phyloP scores from a whole-genome alignment of 2,113 vertebrate species.

The Tupaia chinensis region DNA sequence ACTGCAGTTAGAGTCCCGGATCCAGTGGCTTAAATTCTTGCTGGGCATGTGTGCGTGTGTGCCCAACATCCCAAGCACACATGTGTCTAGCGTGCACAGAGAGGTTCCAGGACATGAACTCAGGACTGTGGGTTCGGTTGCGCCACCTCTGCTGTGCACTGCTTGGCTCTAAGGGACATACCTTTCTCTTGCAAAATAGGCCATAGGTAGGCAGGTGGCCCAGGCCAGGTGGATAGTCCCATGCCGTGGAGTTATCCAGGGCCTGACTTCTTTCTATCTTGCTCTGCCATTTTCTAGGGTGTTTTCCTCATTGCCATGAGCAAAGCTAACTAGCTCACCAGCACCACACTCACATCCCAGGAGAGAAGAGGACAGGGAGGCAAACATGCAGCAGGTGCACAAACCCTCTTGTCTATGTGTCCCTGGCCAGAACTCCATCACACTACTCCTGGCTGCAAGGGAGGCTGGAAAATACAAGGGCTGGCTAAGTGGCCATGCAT shows the following conservation, averaged over 20 bases:
- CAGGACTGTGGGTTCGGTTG: too few relatives aligned
- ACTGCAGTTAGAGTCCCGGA: too few relatives aligned
- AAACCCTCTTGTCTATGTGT: not conserved
- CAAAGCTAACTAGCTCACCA: not conserved
- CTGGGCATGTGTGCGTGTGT: too few relatives aligned
- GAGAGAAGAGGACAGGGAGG: not conserved
- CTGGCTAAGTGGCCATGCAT: not conserved
- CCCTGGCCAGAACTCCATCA: not conserved
- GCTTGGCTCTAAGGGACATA: not conserved
- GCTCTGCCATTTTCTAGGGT: not conserved
- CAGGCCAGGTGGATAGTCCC: not conserved
- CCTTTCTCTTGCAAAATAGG: not conserved
- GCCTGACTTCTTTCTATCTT: not conserved
- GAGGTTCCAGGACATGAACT: too few relatives aligned
- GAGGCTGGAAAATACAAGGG: not conserved
- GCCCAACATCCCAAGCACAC: too few relatives aligned
- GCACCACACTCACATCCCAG: not conserved
- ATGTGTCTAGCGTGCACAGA: too few relatives aligned
- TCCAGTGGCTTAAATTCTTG: too few relatives aligned
- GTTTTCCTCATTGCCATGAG: not conserved
- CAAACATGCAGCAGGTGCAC: not conserved
- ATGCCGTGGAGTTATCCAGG: not conserved
- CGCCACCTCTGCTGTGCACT: too few relatives aligned
- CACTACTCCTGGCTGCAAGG: not conserved
- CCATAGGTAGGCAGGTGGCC: not conserved